These are phyloP conservation scores for Taphrorychus bicolor DNA, from an alignment of 2,888 invertebrate genomes.

Conservation along the genomic window DNA sequence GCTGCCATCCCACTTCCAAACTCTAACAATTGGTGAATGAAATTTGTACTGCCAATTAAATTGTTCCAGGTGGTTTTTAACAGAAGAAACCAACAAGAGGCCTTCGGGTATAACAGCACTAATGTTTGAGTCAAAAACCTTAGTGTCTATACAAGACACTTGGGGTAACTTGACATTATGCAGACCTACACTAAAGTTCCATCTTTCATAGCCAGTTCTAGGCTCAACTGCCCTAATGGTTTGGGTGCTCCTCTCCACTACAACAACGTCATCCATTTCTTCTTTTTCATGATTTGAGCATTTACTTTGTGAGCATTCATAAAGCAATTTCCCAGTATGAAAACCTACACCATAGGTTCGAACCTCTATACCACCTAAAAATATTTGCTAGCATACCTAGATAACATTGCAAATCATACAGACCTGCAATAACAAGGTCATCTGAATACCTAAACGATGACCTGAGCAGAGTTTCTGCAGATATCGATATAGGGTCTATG, in stretches of 20 bases:
- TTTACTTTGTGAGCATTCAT: constrained; percentile 77
- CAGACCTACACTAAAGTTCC: constrained; percentile 96
- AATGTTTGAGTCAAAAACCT: constrained; percentile 63
- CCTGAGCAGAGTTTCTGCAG: constrained; percentile 84
- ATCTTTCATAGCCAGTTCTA: constrained; percentile 84
- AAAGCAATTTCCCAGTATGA: constrained; percentile 72
- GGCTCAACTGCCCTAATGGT: constrained; percentile 92
- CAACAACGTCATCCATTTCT: constrained; percentile 66
- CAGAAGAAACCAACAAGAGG: constrained; percentile 69
- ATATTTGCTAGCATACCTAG: neutral
- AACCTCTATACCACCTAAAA: constrained; percentile 81
- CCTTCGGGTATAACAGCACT: constrained; percentile 77
- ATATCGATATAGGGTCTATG: constrained; percentile 86
- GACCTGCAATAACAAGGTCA: constrained; percentile 82
- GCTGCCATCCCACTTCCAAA: constrained; percentile 81
- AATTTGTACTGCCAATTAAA: constrained; percentile 58
- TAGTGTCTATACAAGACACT: constrained; percentile 55
- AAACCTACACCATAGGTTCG: constrained; percentile 86
- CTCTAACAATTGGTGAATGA: constrained; percentile 66
- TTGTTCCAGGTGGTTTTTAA: constrained; percentile 50
- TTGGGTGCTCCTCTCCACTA: constrained; percentile 83
- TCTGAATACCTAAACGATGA: constrained; percentile 88
- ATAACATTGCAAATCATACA: constrained; percentile 4
- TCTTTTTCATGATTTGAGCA: constrained; percentile 70
- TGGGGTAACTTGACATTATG: constrained; percentile 76